Evolutionary conservation across 2,888 invertebrate genomes (phyloP).

Genomic region (Mantis religiosa): DNA sequence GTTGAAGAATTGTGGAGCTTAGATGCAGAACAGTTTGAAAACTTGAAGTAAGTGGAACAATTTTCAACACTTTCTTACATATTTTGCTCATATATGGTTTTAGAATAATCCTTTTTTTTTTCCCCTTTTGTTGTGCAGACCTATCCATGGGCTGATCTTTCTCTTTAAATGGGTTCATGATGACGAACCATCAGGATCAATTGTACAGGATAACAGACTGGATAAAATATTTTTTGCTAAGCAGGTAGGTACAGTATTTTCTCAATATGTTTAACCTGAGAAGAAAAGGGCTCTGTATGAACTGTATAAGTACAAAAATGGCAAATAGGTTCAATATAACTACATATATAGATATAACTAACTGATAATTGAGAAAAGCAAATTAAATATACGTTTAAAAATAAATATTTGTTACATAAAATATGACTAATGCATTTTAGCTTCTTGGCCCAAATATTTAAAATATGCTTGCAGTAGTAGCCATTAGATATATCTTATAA

Average conservation of each 20-base stretch:
- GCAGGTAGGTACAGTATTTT: conserved; percentile 60
- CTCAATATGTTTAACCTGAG: too few species aligned
- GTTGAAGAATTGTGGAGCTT: conserved; percentile 98
- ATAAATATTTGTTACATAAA: too few species aligned
- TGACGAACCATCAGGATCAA: conserved; percentile 71
- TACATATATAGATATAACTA: too few species aligned
- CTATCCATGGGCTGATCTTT: conserved; percentile 97
- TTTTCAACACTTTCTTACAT: not conserved
- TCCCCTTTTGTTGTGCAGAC: conserved; percentile 56
- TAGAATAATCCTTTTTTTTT: not conserved
- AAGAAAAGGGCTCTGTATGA: too few species aligned
- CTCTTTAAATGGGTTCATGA: conserved; percentile 91
- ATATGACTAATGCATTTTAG: too few species aligned
- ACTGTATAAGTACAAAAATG: too few species aligned
- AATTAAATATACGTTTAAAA: too few species aligned
- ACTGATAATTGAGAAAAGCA: too few species aligned
- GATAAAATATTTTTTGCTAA: conserved; percentile 97
- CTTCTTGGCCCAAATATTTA: too few species aligned
- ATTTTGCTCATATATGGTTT: not conserved
- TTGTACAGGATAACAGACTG: conserved; percentile 74
- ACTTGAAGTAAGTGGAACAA: conserved; percentile 64
- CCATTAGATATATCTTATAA: too few species aligned
- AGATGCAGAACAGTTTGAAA: conserved; percentile 83
- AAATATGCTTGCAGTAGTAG: too few species aligned
- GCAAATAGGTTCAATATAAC: too few species aligned